Percentiles rank a stretch among this genome's conserved stretches.
Conservation (phyloP, 2,797 vertebrate genomes). For the Cynodonichthys magdalenae region DNA sequence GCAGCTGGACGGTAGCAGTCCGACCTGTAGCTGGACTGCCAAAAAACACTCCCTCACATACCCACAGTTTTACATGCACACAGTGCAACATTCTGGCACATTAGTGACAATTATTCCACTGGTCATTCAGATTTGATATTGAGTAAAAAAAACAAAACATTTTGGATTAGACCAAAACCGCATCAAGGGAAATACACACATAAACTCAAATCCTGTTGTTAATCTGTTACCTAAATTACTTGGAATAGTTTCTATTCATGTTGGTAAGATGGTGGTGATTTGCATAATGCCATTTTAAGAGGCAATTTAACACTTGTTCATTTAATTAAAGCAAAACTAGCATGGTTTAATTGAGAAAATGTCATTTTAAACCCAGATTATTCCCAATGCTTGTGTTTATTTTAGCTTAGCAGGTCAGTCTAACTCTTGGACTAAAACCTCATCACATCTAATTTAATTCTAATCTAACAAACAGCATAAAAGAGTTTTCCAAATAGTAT, state of each 20-base stretch:
- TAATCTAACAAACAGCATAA: neutral
- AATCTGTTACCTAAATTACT: constrained; percentile 42
- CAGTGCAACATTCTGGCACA: constrained; percentile 32
- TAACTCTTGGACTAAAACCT: too few relatives aligned
- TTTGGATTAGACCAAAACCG: constrained; percentile 34
- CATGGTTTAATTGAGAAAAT: neutral
- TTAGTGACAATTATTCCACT: constrained; percentile 35
- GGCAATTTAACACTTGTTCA: constrained; percentile 10
- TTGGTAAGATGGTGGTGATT: constrained; percentile 49
- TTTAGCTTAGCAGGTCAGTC: neutral
- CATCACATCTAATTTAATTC: neutral
- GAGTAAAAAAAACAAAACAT: constrained; percentile 32
- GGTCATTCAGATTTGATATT: constrained; percentile 57
- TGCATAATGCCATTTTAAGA: constrained; percentile 14
- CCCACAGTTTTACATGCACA: constrained; percentile 15
- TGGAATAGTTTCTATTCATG: constrained; percentile 51
- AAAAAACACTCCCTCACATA: constrained; percentile 18
- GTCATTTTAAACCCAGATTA: too few relatives aligned
- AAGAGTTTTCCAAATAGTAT: neutral
- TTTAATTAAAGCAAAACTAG: constrained; percentile 3
- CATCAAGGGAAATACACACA: constrained; percentile 34
- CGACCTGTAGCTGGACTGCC: constrained; percentile 48
- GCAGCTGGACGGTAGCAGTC: constrained; percentile 54
- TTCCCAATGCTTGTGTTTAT: neutral
- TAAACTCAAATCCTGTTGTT: constrained; percentile 11